Conservation (phyloP, 2,797 vertebrate species). For the Carapus acus region DNA sequence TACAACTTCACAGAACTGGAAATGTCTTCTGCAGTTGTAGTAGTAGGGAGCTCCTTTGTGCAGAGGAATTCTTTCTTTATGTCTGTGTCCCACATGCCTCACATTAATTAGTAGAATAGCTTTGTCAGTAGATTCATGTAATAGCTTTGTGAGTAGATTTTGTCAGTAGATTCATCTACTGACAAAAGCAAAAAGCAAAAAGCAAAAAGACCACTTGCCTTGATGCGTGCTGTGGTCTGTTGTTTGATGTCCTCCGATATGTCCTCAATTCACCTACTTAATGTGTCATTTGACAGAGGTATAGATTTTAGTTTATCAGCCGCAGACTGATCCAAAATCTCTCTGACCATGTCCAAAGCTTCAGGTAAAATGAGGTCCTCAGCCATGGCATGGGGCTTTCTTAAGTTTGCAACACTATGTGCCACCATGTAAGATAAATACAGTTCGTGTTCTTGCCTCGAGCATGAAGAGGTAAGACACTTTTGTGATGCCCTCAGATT, state of each 20-base stretch:
- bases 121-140: no score
- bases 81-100: no score
- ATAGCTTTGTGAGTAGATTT: no score
- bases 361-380: slow-evolving; percentile 2
- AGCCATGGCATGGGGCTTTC: neutral
- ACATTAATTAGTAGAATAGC: no score
- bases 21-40: slow-evolving; percentile 9
- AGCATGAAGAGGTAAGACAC: neutral
- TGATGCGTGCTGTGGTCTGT: no score
- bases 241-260: neutral
- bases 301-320: slow-evolving; percentile 1
- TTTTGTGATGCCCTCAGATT: slow-evolving; percentile 1
- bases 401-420: neutral
- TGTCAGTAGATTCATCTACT: no score
- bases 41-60: no score
- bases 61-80: neutral
- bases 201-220: neutral
- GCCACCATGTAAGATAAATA: neutral
- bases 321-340: slow-evolving; percentile 3
- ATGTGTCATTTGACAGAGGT: neutral
- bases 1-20: slow-evolving; percentile 4
- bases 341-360: slow-evolving; percentile 1
- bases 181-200: no score
- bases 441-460: slow-evolving; percentile 1
- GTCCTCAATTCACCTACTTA: slow-evolving; percentile 1